Evolutionary conservation across 1,140 invertebrate species (phyloP).

Genomic region (Ridgeia piscesae): DNA sequence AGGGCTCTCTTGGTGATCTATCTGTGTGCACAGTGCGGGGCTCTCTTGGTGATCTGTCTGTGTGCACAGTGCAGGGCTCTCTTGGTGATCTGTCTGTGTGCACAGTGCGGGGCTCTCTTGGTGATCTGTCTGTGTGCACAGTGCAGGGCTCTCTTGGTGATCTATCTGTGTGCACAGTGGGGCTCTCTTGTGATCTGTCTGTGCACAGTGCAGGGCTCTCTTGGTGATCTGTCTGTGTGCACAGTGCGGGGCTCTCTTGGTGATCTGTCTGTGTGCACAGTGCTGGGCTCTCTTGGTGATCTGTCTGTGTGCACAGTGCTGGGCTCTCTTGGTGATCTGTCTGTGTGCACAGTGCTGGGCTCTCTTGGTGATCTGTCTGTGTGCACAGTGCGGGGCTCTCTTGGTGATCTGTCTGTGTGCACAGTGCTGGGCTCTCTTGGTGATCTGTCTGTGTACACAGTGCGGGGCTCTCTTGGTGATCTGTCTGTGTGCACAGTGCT

Average conservation of each 20-base stretch:
- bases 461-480: background rate
- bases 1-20: too few species aligned
- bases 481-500: background rate
- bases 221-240: background rate
- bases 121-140: background rate
- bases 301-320: background rate
- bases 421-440: too few species aligned
- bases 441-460: background rate
- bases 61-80: too few species aligned
- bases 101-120: too few species aligned
- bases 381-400: too few species aligned
- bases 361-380: background rate
- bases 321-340: background rate
- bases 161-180: too few species aligned
- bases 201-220: too few species aligned
- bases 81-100: background rate
- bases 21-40: too few species aligned
- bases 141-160: too few species aligned
- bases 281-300: background rate
- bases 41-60: background rate
- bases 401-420: background rate
- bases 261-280: background rate
- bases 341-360: too few species aligned
- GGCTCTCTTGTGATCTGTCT: too few species aligned
- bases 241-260: too few species aligned